phyloP scores from a whole-genome alignment of 2,797 vertebrate genomes.

The Pangasius djambal region DNA sequence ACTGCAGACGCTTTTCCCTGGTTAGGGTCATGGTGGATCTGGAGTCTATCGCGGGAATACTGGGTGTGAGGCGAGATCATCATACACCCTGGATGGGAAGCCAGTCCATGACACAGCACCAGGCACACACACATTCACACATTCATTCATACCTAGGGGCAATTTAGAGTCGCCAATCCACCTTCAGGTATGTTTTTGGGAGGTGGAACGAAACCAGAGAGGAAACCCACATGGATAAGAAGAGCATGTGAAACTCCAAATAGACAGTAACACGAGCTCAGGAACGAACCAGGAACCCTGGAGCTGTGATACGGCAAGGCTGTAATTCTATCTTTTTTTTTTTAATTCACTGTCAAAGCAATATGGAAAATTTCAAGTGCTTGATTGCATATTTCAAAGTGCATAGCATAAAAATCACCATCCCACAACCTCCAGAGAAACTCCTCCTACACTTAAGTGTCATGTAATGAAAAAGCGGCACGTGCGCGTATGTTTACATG shows the following conservation, averaged over 20 bases:
- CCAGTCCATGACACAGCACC: neutral
- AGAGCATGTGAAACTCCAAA: constrained; percentile 18
- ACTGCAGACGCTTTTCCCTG: neutral
- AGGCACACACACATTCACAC: neutral
- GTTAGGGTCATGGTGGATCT: neutral
- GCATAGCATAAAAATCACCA: neutral
- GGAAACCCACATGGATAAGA: constrained; percentile 9
- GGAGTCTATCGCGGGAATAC: neutral
- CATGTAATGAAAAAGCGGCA: neutral
- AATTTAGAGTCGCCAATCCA: neutral
- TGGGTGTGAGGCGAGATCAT: neutral
- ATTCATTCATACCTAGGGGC: neutral
- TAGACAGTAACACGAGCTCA: constrained; percentile 13
- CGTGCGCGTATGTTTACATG: neutral
- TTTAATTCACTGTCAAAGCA: neutral
- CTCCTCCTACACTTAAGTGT: neutral
- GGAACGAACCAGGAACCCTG: neutral
- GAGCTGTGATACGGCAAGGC: neutral
- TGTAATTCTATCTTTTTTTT: neutral
- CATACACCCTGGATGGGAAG: too few species aligned
- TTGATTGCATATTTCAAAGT: neutral
- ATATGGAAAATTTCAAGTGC: constrained; percentile 6
- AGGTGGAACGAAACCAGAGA: constrained; percentile 9
- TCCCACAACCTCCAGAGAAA: neutral
- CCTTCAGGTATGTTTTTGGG: neutral